Conservation (phyloP, 2,888 invertebrate genomes). For the Heliconius charithonia region DNA sequence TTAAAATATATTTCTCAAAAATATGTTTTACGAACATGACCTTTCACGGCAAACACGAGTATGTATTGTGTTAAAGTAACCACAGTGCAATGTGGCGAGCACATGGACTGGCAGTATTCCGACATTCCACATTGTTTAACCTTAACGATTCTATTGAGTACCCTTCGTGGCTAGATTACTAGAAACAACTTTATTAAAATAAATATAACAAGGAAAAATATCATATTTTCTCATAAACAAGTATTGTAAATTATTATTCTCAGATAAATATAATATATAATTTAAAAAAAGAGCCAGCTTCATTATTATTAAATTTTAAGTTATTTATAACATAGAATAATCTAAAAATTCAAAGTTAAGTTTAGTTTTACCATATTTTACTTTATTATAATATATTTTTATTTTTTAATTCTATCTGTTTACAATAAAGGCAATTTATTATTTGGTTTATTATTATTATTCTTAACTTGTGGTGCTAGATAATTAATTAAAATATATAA, state of each 20-base stretch:
- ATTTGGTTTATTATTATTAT: background rate
- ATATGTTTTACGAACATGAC: constrained; percentile 7
- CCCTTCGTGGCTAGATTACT: constrained; percentile 13
- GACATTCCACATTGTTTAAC: constrained; percentile 53
- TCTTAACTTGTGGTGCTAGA: background rate
- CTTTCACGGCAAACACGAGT: constrained; percentile 18
- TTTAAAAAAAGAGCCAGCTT: too few species aligned
- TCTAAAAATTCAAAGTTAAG: background rate
- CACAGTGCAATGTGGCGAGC: constrained; percentile 70
- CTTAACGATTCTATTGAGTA: constrained; percentile 41
- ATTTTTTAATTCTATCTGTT: background rate
- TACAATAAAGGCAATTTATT: background rate
- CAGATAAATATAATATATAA: too few species aligned
- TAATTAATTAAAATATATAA: background rate
- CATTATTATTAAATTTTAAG: too few species aligned
- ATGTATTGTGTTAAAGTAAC: constrained; percentile 45
- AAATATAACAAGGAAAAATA: too few species aligned
- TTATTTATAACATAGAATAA: too few species aligned
- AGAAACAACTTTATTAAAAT: background rate
- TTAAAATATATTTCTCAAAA: background rate
- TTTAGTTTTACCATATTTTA: too few species aligned
- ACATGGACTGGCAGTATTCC: constrained; percentile 62
- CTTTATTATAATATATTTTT: background rate
- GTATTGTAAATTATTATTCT: too few species aligned
- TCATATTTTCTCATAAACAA: too few species aligned